phyloP scores from a whole-genome alignment of 2,113 vertebrate species.

The Gallinago jamesoni region DNA sequence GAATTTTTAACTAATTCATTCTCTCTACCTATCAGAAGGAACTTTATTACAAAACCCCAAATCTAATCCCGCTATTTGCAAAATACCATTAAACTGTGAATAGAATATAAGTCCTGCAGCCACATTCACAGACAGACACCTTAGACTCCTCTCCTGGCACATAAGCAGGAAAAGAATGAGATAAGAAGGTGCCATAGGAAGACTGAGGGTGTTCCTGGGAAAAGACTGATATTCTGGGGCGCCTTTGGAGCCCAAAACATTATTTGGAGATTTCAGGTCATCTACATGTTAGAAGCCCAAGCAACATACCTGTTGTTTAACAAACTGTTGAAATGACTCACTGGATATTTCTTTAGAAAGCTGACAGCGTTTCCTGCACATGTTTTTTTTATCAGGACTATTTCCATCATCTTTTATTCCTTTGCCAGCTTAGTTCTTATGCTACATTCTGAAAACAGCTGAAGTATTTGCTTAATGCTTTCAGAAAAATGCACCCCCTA shows the following conservation, averaged over 20 bases:
- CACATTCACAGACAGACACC: background rate
- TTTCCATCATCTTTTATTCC: background rate
- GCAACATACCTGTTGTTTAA: background rate
- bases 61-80: background rate
- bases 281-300: background rate
- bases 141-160: background rate
- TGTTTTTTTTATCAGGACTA: background rate
- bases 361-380: background rate
- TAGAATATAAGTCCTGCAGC: background rate
- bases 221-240: background rate
- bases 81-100: background rate
- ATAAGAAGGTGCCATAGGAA: background rate
- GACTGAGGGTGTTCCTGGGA: background rate
- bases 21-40: background rate
- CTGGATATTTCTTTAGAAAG: background rate
- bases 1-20: background rate
- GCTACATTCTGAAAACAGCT: background rate
- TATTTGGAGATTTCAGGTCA: background rate
- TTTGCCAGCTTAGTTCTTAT: background rate
- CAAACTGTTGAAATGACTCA: background rate
- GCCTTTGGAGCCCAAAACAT: background rate
- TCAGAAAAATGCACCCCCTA: background rate
- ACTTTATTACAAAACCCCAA: background rate
- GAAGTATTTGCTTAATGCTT: background rate
- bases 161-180: background rate